Evolutionary conservation across 2,888 invertebrate genomes (phyloP).

Genomic region (Eupithecia inturbata): DNA sequence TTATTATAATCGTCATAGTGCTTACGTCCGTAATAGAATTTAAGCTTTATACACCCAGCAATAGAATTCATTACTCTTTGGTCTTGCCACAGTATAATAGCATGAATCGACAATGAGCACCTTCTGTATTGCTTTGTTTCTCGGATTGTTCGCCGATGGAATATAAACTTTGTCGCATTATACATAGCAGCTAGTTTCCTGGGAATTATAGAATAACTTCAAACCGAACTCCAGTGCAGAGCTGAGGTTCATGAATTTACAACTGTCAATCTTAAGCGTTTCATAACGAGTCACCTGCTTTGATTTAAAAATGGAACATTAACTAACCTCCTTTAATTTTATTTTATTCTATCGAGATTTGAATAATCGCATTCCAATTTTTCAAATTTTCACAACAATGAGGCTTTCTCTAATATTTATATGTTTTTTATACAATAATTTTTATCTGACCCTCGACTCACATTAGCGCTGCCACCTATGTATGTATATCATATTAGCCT

Average conservation of each 20-base stretch:
- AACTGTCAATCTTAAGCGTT: background rate
- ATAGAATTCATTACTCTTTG: constrained; percentile 6
- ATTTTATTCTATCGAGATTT: too few species aligned
- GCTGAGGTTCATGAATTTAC: background rate
- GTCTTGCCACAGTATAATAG: background rate
- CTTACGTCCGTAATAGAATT: background rate
- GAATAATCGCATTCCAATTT: too few species aligned
- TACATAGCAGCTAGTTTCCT: background rate
- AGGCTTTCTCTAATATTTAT: too few species aligned
- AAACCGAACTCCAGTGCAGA: background rate
- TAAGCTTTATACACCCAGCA: background rate
- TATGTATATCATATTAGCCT: too few species aligned
- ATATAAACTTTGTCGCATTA: background rate
- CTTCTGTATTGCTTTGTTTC: constrained; percentile 7
- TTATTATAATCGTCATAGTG: background rate
- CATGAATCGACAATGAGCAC: constrained; percentile 11
- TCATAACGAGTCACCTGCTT: background rate
- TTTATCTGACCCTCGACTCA: too few species aligned
- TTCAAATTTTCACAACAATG: too few species aligned
- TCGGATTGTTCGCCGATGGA: constrained; percentile 4
- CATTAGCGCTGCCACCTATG: too few species aligned
- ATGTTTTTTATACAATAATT: too few species aligned
- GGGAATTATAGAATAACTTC: background rate
- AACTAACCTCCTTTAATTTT: too few species aligned
- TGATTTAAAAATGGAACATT: too few species aligned